Evolutionary conservation across 2,888 invertebrate genomes (phyloP).

Genomic region (Cataglyphis albicans): DNA sequence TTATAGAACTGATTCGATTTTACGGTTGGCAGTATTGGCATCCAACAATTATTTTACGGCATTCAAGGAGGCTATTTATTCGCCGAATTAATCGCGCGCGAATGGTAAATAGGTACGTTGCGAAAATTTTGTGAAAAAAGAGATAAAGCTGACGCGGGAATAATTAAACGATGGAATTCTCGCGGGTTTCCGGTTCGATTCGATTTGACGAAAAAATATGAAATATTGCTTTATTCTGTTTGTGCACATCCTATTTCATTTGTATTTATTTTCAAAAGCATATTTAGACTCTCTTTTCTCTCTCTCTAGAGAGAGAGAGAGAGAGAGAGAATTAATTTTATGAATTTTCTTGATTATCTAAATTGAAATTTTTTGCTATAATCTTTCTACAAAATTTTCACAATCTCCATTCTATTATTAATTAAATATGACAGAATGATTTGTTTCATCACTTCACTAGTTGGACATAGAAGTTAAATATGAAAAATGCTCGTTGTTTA

Average conservation of each 20-base stretch:
- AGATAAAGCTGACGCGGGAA: slow-evolving; percentile 39
- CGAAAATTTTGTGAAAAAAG: slow-evolving; percentile 42
- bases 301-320: too few species aligned
- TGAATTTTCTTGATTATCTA: slow-evolving; percentile 21
- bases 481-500: slow-evolving; percentile 36
- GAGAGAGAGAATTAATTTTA: background rate
- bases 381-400: background rate
- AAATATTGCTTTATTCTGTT: slow-evolving; percentile 34
- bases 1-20: slow-evolving; percentile 53
- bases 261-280: slow-evolving; percentile 23
- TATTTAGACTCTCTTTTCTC: background rate
- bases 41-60: slow-evolving; percentile 43
- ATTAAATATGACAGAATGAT: slow-evolving; percentile 31
- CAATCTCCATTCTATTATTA: background rate
- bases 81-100: slow-evolving; percentile 47
- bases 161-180: slow-evolving; percentile 49
- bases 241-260: slow-evolving; percentile 15
- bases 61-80: slow-evolving; percentile 53
- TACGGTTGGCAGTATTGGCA: slow-evolving; percentile 32
- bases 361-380: slow-evolving; percentile 20
- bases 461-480: slow-evolving; percentile 18
- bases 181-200: slow-evolving; percentile 40
- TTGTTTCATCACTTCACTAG: slow-evolving; percentile 10
- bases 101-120: slow-evolving; percentile 52
- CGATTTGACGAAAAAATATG: slow-evolving; percentile 48